Evolutionary conservation across 2,888 invertebrate species (phyloP).

Genomic region (Diloba caeruleocephala): DNA sequence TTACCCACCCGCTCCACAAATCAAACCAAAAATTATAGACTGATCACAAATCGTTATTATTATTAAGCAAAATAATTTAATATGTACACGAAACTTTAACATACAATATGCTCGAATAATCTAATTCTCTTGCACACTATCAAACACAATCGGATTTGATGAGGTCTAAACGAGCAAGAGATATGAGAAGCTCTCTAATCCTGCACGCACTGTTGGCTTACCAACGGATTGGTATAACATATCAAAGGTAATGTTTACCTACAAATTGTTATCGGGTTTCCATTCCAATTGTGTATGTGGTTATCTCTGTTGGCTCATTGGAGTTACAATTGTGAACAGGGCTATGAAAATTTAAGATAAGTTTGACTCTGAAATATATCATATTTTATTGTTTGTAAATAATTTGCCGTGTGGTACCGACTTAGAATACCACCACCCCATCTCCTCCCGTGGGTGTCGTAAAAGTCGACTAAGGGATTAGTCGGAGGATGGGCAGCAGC

Average conservation of each 20-base stretch:
- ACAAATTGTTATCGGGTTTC: slow-evolving; percentile 26
- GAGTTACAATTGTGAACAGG: neutral
- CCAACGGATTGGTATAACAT: neutral
- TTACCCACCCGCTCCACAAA: too few relatives aligned
- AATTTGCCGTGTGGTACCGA: too few relatives aligned
- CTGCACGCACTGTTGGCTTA: neutral
- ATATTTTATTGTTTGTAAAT: too few relatives aligned
- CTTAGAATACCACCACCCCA: too few relatives aligned
- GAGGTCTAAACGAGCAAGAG: neutral
- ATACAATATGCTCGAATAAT: neutral
- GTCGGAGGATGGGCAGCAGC: too few relatives aligned
- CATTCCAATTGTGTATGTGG: slow-evolving; percentile 17
- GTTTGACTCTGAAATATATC: neutral
- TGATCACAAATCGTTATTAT: too few relatives aligned
- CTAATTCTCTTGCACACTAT: neutral
- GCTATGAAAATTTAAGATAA: slow-evolving; percentile 1
- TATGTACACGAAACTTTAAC: too few relatives aligned
- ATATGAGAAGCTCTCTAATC: neutral
- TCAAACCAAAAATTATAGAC: too few relatives aligned
- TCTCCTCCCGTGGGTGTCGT: too few relatives aligned
- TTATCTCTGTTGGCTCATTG: slow-evolving; percentile 18
- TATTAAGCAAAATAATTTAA: too few relatives aligned
- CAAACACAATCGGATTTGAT: neutral
- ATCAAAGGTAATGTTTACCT: neutral
- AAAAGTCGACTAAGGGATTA: too few relatives aligned